Evolutionary conservation across 1,140 invertebrate genomes (phyloP).

Genomic region (Listronotus bonariensis): DNA sequence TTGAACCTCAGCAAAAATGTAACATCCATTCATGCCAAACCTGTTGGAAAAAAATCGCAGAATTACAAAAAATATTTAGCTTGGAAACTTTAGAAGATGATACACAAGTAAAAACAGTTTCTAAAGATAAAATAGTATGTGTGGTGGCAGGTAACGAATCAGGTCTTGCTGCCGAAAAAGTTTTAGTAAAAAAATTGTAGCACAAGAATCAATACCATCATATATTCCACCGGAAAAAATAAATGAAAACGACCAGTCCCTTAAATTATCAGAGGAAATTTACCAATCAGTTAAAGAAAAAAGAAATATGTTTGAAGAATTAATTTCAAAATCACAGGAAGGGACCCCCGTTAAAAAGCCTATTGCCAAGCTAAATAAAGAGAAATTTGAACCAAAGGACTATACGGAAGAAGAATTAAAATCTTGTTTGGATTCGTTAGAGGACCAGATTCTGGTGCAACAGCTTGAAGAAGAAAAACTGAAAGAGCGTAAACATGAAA

Average conservation of each 20-base stretch:
- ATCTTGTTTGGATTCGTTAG: conserved; percentile 32
- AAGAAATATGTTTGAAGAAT: conserved; percentile 62
- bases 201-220: conserved; percentile 22
- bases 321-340: conserved; percentile 50
- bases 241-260: too few relatives aligned
- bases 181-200: conserved; percentile 10
- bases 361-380: conserved; percentile 20
- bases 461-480: conserved; percentile 17
- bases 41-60: conserved; percentile 58
- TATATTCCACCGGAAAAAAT: too few relatives aligned
- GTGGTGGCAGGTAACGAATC: neutral
- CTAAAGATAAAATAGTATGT: conserved; percentile 26
- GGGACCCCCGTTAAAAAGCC: conserved; percentile 43
- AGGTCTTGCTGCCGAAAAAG: neutral
- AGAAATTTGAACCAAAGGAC: conserved; percentile 21
- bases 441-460: conserved; percentile 37
- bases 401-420: conserved; percentile 41
- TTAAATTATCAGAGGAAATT: conserved; percentile 39
- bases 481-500: conserved; percentile 1
- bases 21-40: conserved; percentile 47
- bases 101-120: conserved; percentile 10
- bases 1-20: conserved; percentile 24
- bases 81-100: conserved; percentile 15
- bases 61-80: conserved; percentile 58
- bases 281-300: conserved; percentile 59